Evolutionary conservation across 1,140 invertebrate genomes (phyloP).

Genomic region (Saccostrea glomerata): DNA sequence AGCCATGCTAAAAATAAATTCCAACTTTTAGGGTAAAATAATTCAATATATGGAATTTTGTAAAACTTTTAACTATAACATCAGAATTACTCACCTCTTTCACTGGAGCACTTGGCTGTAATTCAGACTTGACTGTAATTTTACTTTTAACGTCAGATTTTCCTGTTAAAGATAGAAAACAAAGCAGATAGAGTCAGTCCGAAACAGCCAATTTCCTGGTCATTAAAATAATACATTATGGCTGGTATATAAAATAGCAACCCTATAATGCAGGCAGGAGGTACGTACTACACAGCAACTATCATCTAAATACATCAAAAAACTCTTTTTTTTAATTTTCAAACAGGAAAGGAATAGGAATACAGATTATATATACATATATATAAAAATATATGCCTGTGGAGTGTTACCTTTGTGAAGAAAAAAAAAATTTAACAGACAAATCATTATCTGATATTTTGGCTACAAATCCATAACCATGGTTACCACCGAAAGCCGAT

Average conservation of each 20-base stretch:
- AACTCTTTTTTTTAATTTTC: constrained; percentile 18
- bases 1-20: no score
- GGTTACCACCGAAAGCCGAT: constrained; percentile 34
- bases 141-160: constrained; percentile 24
- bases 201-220: neutral
- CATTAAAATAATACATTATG: neutral
- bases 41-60: neutral
- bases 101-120: neutral
- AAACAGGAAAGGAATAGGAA: constrained; percentile 36
- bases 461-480: constrained; percentile 33
- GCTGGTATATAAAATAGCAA: constrained; percentile 34
- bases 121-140: neutral
- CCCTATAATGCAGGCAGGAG: constrained; percentile 33
- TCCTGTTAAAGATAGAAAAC: constrained; percentile 32
- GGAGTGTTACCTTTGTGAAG: constrained; percentile 35
- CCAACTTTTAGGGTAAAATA: no score
- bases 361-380: constrained; percentile 29
- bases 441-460: neutral
- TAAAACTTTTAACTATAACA: neutral
- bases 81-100: constrained; percentile 10
- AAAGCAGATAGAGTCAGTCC: neutral
- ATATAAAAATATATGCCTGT: neutral
- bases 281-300: constrained; percentile 37
- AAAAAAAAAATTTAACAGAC: constrained; percentile 27
- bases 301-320: constrained; percentile 38